A percentile compares a stretch with the other conserved stretches of the same genome.
phyloP scores from a whole-genome alignment of 2,888 invertebrate species.

The Limnephilus rhombicus region DNA sequence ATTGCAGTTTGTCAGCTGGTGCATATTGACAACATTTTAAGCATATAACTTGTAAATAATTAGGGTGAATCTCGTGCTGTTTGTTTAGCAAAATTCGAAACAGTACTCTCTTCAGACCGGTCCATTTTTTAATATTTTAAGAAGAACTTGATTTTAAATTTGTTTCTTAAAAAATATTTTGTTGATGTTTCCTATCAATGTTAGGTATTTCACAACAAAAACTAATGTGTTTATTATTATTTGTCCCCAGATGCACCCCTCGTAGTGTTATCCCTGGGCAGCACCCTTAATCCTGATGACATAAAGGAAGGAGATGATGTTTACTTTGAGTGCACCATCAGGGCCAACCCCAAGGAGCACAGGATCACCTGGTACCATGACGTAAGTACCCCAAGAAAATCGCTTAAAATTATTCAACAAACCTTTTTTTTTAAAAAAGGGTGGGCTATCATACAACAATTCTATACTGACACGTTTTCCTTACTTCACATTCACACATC shows the following conservation, averaged over 20 bases:
- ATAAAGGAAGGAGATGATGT: slow-evolving; percentile 90
- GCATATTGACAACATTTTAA: too few species aligned
- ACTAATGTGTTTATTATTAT: slow-evolving; percentile 52
- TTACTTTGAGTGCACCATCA: slow-evolving; percentile 88
- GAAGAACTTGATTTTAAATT: background rate
- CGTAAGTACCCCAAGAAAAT: slow-evolving; percentile 75
- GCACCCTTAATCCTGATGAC: slow-evolving; percentile 85
- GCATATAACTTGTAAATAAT: too few species aligned
- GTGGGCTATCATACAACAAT: too few species aligned
- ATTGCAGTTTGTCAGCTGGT: too few species aligned
- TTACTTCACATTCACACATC: too few species aligned
- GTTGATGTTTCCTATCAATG: background rate
- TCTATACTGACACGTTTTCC: too few species aligned
- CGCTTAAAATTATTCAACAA: too few species aligned
- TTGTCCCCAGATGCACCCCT: slow-evolving; percentile 83
- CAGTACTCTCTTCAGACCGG: too few species aligned
- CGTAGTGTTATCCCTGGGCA: slow-evolving; percentile 84
- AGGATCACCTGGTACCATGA: slow-evolving; percentile 88
- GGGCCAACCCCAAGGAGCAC: slow-evolving; percentile 86
- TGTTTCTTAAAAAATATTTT: background rate
- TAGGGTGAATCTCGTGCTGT: too few species aligned
- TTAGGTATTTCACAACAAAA: slow-evolving; percentile 27
- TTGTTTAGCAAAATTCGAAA: too few species aligned
- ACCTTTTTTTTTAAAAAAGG: too few species aligned
- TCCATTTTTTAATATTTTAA: background rate